A percentile compares a stretch with the other conserved stretches of the same genome.
phyloP scores from a whole-genome alignment of 23 tunicate genomes.

The Aplidium turbinatum region DNA sequence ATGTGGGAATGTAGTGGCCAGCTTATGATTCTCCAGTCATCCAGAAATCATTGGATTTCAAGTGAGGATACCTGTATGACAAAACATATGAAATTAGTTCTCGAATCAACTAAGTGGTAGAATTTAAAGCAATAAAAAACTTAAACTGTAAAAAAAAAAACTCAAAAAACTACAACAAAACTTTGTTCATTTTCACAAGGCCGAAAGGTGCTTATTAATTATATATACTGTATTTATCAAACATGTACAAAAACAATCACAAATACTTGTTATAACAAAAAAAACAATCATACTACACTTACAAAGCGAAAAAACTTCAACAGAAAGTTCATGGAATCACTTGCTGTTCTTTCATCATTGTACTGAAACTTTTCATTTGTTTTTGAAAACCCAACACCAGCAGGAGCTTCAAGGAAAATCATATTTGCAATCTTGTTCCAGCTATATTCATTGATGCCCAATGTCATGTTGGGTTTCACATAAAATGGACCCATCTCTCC shows the following conservation, averaged over 20 bases:
- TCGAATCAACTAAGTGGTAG: too few relatives aligned
- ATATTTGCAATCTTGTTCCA: constrained; percentile 35
- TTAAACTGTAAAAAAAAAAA: too few relatives aligned
- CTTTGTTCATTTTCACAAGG: too few relatives aligned
- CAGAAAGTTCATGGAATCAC: background rate
- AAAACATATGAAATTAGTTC: too few relatives aligned
- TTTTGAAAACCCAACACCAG: constrained; percentile 32
- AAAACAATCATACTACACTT: background rate
- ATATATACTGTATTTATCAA: too few relatives aligned
- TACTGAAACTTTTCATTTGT: background rate
- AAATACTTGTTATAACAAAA: background rate
- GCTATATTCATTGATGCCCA: constrained; percentile 22
- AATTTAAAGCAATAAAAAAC: too few relatives aligned
- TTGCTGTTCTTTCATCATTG: constrained; percentile 23
- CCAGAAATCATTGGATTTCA: background rate
- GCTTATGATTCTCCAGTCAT: constrained; percentile 26
- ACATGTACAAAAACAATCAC: too few relatives aligned
- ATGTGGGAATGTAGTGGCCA: constrained; percentile 21
- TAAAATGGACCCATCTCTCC: constrained; percentile 29
- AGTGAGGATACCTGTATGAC: constrained; percentile 2
- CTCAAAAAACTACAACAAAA: too few relatives aligned
- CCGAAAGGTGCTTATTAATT: too few relatives aligned
- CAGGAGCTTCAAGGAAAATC: constrained; percentile 31
- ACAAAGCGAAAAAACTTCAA: constrained; percentile 1
- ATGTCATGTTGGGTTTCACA: background rate